Percentiles rank a stretch among this genome's conserved stretches.
Evolutionary conservation across 1,140 invertebrate species (phyloP).

Genomic region (Zaprionus gabonicus): DNA sequence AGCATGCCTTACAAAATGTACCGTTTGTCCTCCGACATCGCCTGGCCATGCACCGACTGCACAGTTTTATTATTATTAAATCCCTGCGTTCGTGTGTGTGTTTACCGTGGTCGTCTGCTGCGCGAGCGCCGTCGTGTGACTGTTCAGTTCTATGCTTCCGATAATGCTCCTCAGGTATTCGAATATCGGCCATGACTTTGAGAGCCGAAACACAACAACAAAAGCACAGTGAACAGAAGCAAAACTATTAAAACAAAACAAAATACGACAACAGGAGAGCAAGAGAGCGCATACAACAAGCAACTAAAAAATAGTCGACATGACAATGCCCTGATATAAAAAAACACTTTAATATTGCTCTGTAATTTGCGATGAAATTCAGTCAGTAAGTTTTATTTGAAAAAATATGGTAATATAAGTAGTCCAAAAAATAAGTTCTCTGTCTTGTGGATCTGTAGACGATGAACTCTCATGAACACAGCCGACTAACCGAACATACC

Average conservation of each 20-base stretch:
- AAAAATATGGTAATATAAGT: too few species aligned
- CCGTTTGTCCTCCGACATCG: constrained; percentile 32
- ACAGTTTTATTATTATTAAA: constrained; percentile 16
- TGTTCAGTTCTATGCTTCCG: constrained; percentile 41
- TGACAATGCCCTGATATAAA: constrained; percentile 15
- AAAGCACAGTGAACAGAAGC: constrained; percentile 26
- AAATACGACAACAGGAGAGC: constrained; percentile 4
- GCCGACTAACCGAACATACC: neutral
- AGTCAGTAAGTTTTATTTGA: too few species aligned
- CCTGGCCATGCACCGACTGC: constrained; percentile 14
- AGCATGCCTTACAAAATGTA: constrained; percentile 20
- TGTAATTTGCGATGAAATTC: too few species aligned
- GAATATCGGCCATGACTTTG: constrained; percentile 79
- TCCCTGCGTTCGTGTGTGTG: constrained; percentile 4
- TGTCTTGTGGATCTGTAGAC: neutral
- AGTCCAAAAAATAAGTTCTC: too few species aligned
- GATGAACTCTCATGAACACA: neutral
- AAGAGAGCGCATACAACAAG: constrained; percentile 23
- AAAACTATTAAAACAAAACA: constrained; percentile 39
- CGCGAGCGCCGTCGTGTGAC: constrained; percentile 62
- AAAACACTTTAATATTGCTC: neutral
- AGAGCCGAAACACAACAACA: constrained; percentile 52
- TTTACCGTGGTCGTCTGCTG: constrained; percentile 28
- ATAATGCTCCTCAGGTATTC: constrained; percentile 63
- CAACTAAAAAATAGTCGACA: constrained; percentile 30